Percentiles rank a stretch among this genome's conserved stretches.
These are phyloP conservation scores for Tragelaphus scriptus DNA, from an alignment of 2,113 vertebrate species.

Conservation along the genomic window DNA sequence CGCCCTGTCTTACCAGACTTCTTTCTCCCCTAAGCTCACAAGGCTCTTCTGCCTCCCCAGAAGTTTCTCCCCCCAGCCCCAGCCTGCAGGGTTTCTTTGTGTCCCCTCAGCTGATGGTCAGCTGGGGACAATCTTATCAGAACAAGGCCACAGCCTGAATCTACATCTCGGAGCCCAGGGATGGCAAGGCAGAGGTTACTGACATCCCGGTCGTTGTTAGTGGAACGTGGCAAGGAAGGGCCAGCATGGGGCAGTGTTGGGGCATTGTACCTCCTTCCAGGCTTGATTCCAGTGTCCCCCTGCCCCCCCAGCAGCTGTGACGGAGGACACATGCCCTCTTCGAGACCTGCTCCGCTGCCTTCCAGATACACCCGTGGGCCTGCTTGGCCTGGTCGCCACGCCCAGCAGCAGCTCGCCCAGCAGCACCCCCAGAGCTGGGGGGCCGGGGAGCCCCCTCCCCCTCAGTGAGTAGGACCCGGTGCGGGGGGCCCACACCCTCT, in stretches of 20 bases:
- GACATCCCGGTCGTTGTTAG: background rate
- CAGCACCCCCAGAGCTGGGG: background rate
- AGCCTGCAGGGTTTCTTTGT: background rate
- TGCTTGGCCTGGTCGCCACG: background rate
- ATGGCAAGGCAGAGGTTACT: background rate
- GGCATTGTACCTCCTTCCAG: background rate
- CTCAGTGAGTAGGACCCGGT: constrained; percentile 24
- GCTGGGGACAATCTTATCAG: background rate
- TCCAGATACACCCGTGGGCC: background rate
- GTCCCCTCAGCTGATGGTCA: background rate
- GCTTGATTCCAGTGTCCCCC: background rate
- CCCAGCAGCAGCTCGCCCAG: background rate
- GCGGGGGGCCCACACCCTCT: background rate
- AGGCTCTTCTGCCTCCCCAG: background rate
- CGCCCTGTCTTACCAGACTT: background rate
- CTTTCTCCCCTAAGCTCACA: fast-evolving
- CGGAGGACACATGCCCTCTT: background rate
- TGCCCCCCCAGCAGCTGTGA: background rate
- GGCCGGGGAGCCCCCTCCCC: background rate
- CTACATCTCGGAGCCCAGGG: background rate
- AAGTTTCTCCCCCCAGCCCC: background rate
- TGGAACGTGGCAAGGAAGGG: background rate
- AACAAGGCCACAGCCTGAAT: background rate
- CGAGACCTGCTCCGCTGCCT: constrained; percentile 14
- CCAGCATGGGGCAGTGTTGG: background rate